A percentile compares a stretch with the other conserved stretches of the same genome.
phyloP scores from a whole-genome alignment of 2,888 invertebrate species.

The Acrocera orbiculus region DNA sequence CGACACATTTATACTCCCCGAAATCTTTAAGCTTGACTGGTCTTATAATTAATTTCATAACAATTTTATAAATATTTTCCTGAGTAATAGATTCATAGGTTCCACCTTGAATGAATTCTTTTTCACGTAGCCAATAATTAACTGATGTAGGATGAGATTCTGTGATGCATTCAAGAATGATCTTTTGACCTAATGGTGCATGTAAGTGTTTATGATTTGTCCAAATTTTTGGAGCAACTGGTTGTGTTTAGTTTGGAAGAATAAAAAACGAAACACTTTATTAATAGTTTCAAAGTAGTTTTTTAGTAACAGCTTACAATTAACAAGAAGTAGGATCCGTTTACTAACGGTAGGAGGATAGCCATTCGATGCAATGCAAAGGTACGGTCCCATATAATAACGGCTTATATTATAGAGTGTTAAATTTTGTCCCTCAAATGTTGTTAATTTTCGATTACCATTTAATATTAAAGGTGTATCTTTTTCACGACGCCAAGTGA shows the following conservation, averaged over 20 bases:
- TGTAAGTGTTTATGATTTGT: slow-evolving; percentile 26
- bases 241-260: slow-evolving; percentile 1
- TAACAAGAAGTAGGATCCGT: slow-evolving; percentile 25
- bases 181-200: slow-evolving; percentile 24
- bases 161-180: slow-evolving; percentile 26
- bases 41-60: slow-evolving; percentile 52
- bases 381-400: slow-evolving; percentile 26
- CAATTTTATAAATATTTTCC: slow-evolving; percentile 58
- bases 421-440: slow-evolving; percentile 24
- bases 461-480: slow-evolving; percentile 38
- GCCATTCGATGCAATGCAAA: slow-evolving; percentile 30
- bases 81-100: slow-evolving; percentile 35
- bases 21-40: slow-evolving; percentile 48
- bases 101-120: slow-evolving; percentile 26
- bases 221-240: slow-evolving; percentile 28
- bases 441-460: slow-evolving; percentile 20
- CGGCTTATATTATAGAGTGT: slow-evolving; percentile 23
- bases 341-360: slow-evolving; percentile 32
- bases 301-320: slow-evolving; percentile 26
- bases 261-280: not conserved
- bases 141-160: slow-evolving; percentile 28
- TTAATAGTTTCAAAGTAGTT: not conserved
- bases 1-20: slow-evolving; percentile 63
- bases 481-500: slow-evolving; percentile 74
- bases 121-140: slow-evolving; percentile 29